Percentiles rank a stretch among this genome's conserved stretches.
Conservation (phyloP, 1,140 invertebrate genomes). For the Pentalonia nigronervosa region DNA sequence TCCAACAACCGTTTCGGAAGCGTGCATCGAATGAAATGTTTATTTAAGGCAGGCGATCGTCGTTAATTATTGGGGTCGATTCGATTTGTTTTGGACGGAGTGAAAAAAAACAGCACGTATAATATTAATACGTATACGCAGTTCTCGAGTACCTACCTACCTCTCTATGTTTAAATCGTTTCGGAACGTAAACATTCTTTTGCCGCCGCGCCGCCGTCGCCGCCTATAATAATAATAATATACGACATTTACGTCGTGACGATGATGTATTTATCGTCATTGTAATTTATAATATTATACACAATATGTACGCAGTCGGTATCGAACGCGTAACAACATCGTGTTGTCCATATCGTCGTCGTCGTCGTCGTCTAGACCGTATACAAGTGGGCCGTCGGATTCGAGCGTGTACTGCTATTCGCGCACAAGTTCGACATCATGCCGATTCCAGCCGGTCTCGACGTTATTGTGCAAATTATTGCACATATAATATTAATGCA, state of each 20-base stretch:
- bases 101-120: background rate
- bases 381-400: background rate
- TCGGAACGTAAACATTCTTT: background rate
- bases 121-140: background rate
- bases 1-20: background rate
- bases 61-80: background rate
- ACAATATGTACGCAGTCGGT: background rate
- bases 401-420: background rate
- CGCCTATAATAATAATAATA: background rate
- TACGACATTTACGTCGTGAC: background rate
- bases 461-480: background rate
- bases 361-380: background rate
- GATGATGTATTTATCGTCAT: slow-evolving; percentile 6
- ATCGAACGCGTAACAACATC: background rate
- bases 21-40: background rate
- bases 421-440: background rate
- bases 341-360: background rate
- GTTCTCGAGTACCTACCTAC: background rate
- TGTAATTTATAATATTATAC: background rate
- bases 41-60: background rate
- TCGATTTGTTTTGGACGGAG: background rate
- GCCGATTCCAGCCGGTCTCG: background rate
- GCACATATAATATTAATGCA: too few relatives aligned
- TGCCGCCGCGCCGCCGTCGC: background rate
- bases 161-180: background rate